Percentiles rank a stretch among this genome's conserved stretches.
Conservation (phyloP, 2,797 vertebrate genomes). For the Propithecus deckenii region DNA sequence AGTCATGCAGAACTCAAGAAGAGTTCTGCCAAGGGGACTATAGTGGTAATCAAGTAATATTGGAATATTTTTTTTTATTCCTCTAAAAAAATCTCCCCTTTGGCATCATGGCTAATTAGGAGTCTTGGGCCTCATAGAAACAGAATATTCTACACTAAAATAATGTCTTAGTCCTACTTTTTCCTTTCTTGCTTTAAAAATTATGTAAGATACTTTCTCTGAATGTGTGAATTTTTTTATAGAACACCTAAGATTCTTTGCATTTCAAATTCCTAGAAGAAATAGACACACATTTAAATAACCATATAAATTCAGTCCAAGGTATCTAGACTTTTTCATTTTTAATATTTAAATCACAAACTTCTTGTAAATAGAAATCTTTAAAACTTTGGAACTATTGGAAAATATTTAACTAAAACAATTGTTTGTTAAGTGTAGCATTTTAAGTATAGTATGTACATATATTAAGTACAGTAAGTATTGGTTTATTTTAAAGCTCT, state of each 20-base stretch:
- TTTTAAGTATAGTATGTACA: neutral
- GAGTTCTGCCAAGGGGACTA: neutral
- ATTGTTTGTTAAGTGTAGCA: neutral
- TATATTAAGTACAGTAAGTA: neutral
- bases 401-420: neutral
- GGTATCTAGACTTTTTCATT: neutral
- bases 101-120: neutral
- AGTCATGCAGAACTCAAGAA: neutral
- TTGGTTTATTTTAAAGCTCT: conserved; percentile 9
- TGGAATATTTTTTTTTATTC: neutral
- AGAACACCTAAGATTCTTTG: neutral
- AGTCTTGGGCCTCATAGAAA: neutral
- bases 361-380: neutral
- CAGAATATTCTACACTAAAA: neutral
- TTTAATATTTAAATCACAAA: neutral
- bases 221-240: neutral
- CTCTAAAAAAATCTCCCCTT: neutral
- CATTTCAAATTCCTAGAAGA: conserved; percentile 8
- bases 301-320: neutral
- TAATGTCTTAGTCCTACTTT: neutral
- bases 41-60: neutral
- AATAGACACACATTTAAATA: neutral
- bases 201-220: neutral
- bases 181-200: neutral
- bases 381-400: neutral